Base-by-base conservation (phyloP, 2,113 vertebrate genomes). In the Paralichthys olivaceus region DNA sequence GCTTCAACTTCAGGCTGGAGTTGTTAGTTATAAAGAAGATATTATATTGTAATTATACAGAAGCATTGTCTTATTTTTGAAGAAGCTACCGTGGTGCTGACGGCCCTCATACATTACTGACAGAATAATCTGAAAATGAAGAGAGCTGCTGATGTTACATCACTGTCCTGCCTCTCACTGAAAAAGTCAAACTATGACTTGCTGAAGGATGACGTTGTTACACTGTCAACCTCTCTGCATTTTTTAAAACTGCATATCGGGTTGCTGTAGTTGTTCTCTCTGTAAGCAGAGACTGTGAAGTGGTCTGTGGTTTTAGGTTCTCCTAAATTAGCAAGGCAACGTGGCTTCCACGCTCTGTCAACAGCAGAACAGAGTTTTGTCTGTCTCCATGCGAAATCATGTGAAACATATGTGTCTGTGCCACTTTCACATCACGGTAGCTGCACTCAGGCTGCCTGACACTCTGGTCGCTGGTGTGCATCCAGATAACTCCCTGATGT, bases 211-310 rank as follows among this genome's bases (percentile, higher is more conserved):
- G 58, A 40, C 34, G 17, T 58, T 65, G 60, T 55, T 67, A 56
- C 77, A 69, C 28, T 34, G 17, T 59, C 28, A 29, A 0, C 0
- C 58, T 45, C 26, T 45, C 51, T 79, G 12, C 55, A n/a, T 73
- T 47, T 79, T 75, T 73, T 49, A 54, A 86, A 63, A 34, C 40
- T 40, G 70, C 65, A 59, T 72, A 72, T 73, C 70, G 37, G 56
- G 37, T 82, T 82, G 20, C 69, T 83, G 56, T 72, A 55, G 63
- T 72, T 25, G 34, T 57, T 69, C 37, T 84, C 67, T 64, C 69
- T 19, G 58, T 65, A 37, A 63, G 51, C 29, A 54, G 70, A 77
- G 11, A 62, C 61, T 58, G 28, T 37, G n/a, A 28, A 49, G 11
- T 43, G 37, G 64, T 70, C 61, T 29, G 17, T 72, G 19, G 55